These are phyloP conservation scores for Cnemophilus loriae DNA, from an alignment of 2,113 vertebrate genomes.

Conservation along the genomic window DNA sequence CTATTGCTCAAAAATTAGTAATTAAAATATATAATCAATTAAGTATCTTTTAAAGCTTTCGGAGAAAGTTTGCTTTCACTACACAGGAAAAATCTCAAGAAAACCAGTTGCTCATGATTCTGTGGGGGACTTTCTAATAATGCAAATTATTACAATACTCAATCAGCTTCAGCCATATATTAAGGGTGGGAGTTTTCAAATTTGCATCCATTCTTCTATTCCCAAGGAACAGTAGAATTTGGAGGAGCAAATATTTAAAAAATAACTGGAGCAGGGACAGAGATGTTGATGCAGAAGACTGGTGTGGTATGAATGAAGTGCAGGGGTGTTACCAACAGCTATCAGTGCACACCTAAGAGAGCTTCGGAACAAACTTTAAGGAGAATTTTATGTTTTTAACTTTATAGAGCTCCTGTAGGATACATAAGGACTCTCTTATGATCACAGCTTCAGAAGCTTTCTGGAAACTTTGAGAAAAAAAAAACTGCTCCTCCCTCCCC, in stretches of 20 bases:
- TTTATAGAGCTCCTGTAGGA: not conserved
- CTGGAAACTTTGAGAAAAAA: not conserved
- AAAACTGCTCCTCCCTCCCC: not conserved
- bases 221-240: not conserved
- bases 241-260: not conserved
- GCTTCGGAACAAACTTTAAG: not conserved
- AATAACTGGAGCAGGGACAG: not conserved
- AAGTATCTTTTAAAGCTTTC: not conserved
- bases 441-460: not conserved
- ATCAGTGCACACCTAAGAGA: not conserved
- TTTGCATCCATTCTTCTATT: not conserved
- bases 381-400: not conserved
- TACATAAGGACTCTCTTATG: not conserved
- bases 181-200: not conserved
- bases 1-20: not conserved
- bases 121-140: not conserved
- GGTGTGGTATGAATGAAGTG: rapidly evolving
- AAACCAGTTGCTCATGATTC: not conserved
- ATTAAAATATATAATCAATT: not conserved
- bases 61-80: not conserved
- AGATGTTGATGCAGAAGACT: not conserved
- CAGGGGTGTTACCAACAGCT: not conserved
- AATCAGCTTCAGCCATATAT: not conserved
- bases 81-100: not conserved
- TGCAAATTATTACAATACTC: not conserved